Base-by-base conservation (phyloP, 2,113 vertebrate genomes). In the Amphiprion ocellaris region DNA sequence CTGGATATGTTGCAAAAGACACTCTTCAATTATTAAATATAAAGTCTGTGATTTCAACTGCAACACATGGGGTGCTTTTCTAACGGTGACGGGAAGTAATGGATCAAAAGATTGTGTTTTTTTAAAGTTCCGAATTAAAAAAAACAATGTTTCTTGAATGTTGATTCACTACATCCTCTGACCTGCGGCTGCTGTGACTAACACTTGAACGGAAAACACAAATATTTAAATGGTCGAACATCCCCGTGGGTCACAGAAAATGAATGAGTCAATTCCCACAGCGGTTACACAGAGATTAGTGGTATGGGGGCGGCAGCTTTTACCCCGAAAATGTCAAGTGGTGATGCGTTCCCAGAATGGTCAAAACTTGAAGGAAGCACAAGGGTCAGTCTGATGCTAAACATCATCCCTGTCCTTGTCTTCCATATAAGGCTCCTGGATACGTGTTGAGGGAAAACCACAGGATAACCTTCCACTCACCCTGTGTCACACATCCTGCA, bases 361-460 rank as follows among this genome's bases (percentile, higher is more conserved):
- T 92, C 84, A 89, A 83, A 89, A 87, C 74, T 41, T 80, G 21
- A 69, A 75, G 76, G 81, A 80, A 46, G 24, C 69, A 44, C 46
- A 10, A 14, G 52, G 68, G 79, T 83, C 69, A 62, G 62, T 67
- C 53, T 30, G 15, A 84, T 70, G 55, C 63, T 46, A 77, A 62
- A 69, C 67, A 64, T 60, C 46, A 23, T 21, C 19, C 47, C 50
- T 41, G 49, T 77, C 63, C 60, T 59, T 14, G 72, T 76, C 69
- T 86, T 80, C 90, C 91, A 88, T 90, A 91, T 81, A 91, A 84
- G 92, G 90, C 54, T 74, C 11, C 46, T 49, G 54, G 17, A 62
- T 60, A n/a, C 56, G 39, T 74, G 74, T 69, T 61, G 52, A 77
- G 56, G 58, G 63, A 66, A 76, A 87, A 69, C 69, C n/a, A 72